Evolutionary conservation across 2,797 vertebrate species (phyloP), one percentile per base, ranked within the genome.

Genomic region (Sebastes matsubarae): DNA sequence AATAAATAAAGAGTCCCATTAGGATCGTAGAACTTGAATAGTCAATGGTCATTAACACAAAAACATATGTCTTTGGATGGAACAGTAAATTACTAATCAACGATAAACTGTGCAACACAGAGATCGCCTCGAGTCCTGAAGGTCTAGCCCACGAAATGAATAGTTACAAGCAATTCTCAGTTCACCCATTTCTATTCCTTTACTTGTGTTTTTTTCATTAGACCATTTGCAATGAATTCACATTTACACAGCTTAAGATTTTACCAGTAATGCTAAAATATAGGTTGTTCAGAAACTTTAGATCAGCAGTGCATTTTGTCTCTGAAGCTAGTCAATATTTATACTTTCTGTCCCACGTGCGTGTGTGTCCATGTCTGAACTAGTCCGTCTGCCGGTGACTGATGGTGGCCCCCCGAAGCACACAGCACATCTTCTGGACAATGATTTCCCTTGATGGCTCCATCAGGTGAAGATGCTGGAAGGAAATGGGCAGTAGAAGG

Each of bases 361-460:
- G 32, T 79, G 68, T 72, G 57, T 76, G 72, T 84, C 65, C 58
- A 32, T 24, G 73, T 75, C 68, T 84, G 46, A 11, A 59, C 72
- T 11, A 34, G 42, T 67, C 78, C 58, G 68, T 84, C 81, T 75
- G 71, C 18, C 36, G 32, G 52, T 89, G 89, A 92, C 75, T 79
- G 89, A 92, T 92, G 59, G 67, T 52, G 68, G 22, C 38, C 58
- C 75, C 50, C 60, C 8, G 36, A 83, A 84, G 77, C 81, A 65
- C 82, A 71, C 50, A 68, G 61, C 82, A 54, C 71, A 73, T 85
- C 76, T 76, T 68, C 67, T 75, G 83, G 79, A 89, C 79, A 79
- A 70, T 74, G 78, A 87, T 90, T 89, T 83, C 84, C 83, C 81
- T 64, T 58, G 91, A 94, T 82, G 88, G 79, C 89, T 94, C 87